These are phyloP conservation scores for Turritopsis rubra DNA, from an alignment of 30 jellyfish, hydroid and myxozoan species.

Conservation along the genomic window DNA sequence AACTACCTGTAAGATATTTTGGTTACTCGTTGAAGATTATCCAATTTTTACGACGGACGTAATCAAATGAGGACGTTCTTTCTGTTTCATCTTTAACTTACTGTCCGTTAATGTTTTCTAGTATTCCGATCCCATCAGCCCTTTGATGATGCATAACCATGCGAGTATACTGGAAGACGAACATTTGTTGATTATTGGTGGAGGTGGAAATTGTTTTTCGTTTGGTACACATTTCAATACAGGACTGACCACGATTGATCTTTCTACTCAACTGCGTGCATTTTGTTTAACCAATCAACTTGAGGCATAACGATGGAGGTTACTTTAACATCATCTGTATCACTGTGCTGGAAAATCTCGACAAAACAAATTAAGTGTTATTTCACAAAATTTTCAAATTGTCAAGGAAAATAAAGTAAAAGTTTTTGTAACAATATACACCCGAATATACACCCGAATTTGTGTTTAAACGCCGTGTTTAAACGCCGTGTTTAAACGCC, in stretches of 20 bases:
- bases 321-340: too few relatives aligned
- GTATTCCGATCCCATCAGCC: slow-evolving; percentile 18
- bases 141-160: slow-evolving; percentile 79
- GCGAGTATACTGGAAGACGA: slow-evolving; percentile 25
- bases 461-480: too few relatives aligned
- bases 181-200: slow-evolving; percentile 54
- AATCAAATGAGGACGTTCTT: too few relatives aligned
- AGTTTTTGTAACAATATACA: too few relatives aligned
- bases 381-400: too few relatives aligned
- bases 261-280: neutral
- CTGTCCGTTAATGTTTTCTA: slow-evolving; percentile 10
- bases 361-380: too few relatives aligned
- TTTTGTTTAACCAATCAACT: neutral
- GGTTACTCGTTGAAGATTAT: neutral
- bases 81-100: too few relatives aligned
- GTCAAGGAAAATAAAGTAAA: too few relatives aligned
- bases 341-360: too few relatives aligned
- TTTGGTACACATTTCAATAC: slow-evolving; percentile 84
- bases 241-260: neutral
- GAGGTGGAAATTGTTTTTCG: slow-evolving; percentile 95
- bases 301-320: neutral
- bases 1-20: slow-evolving; percentile 16
- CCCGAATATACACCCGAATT: too few relatives aligned
- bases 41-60: too few relatives aligned
- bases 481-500: too few relatives aligned